Evolutionary conservation across 2,888 invertebrate genomes (phyloP), one percentile per base, ranked within the genome.

Genomic region (Nomada hirtipes): DNA sequence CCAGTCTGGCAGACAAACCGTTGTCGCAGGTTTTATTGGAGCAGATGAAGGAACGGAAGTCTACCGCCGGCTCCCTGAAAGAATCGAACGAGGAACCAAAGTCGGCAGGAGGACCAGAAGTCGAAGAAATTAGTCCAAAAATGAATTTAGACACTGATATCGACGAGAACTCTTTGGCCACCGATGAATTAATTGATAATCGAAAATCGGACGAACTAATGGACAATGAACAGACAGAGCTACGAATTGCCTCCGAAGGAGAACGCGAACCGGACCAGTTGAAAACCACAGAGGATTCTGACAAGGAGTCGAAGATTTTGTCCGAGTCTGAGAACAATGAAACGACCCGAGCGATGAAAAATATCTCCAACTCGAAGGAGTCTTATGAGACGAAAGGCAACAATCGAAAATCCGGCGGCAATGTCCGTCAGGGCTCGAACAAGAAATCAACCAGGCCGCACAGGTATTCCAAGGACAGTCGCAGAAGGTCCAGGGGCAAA

Each of bases 161-260:
- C 20, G 91, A 91, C 67, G 91, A 92, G 9, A 90, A 89, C 78
- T 89, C 87, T 0, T 64, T 88, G 15, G 44, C 89, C 42, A 89
- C 89, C 0, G 87, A 89, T 64, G 88, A 90, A 88, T 90, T 9
- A 13, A 86, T 79, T 0, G 90, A 91, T 15, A 89, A 91, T 47
- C 87, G 89, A 55, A 91, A 91, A 26, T 82, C 89, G 13, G 86
- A 89, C 57, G 89, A 91, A 60, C 78, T 89, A 55, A 87, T 78
- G 2, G 61, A 64, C 2, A 20, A 0, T 2, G 67, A 68, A 13
- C 53, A 50, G 2, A 1, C 10, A 0, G 57, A 44, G 7, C 23
- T 60, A 0, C 61, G 69, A n/a, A 53, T 79, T 2, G 63, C 57
- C 2, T 79, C 68, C 0, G 74, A 69, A 0, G 60, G 83, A 15